Base-by-base conservation (phyloP, 1,140 invertebrate species). In the Orius insidiosus region DNA sequence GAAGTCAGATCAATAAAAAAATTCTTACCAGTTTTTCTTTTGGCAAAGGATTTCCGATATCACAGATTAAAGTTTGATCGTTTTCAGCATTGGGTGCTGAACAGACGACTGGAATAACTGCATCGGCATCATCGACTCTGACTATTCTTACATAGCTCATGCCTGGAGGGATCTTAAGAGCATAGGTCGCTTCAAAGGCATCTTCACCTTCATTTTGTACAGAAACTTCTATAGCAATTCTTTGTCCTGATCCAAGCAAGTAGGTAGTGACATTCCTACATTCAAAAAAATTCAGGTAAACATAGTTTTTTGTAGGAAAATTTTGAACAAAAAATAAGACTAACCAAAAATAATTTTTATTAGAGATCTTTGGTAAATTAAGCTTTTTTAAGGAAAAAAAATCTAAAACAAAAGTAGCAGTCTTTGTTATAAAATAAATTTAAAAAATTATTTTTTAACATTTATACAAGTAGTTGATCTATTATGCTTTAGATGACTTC, bases 401-500 rank as follows among this genome's bases (percentile, higher is more conserved):
- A 4, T 9, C 35, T 36, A 36, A 11, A 15, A 11, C 35, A 15
- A 3, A 36, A 11, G 14, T 36, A 15, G 35, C n/a, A 36, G 14
- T 24, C 24, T 24, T 24, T 24, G 24, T 24, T 24, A 24, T 24
- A 24, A 24, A 24, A 24, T n/a, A n/a, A n/a, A n/a, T n/a, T 24
- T 24, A 24, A 24, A 24, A 24, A 3, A 24, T 24, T 7, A 24
- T 24, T 24, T 24, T 24, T 24, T 24, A 24, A 24, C 24, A 24
- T 24, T 24, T 7, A 24, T 24, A 24, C 3, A 24, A 24, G 24
- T 24, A 24, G 41, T 24, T 44, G 49, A 80, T 67, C 85, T 71
- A 58, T 92, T 92, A 56, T 88, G 84, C 55, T 74, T 75, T 63
- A 93, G 75, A 66, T 99, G 96, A 63, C 92, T 96, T 60, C 82